These are phyloP conservation scores for Actias luna DNA, from an alignment of 2,888 invertebrate genomes.

Conservation along the genomic window DNA sequence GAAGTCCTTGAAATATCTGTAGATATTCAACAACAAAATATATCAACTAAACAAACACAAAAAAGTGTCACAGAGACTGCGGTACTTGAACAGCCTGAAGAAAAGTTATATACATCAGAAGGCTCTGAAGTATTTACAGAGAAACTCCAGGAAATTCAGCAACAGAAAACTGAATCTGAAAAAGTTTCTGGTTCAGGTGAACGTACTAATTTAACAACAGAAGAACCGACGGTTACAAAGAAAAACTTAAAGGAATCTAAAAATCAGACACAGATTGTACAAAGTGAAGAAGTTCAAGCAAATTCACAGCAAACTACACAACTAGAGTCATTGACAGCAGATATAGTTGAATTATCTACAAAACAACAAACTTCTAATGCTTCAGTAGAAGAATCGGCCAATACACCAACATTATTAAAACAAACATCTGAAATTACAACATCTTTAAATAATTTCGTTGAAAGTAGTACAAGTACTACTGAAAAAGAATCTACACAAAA, in stretches of 20 bases:
- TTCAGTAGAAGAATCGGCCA: conserved; percentile 15
- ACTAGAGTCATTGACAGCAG: background rate
- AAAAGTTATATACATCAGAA: conserved; percentile 21
- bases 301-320: background rate
- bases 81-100: conserved; percentile 16
- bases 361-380: conserved; percentile 21
- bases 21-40: background rate
- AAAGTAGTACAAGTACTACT: background rate
- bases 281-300: background rate
- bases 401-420: conserved; percentile 11
- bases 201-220: background rate
- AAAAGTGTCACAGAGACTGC: background rate
- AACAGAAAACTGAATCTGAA: background rate
- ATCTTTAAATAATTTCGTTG: background rate
- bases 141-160: background rate
- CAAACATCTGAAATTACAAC: background rate
- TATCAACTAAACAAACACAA: background rate
- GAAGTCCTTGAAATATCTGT: background rate
- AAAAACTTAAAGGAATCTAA: background rate
- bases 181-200: background rate
- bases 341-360: background rate
- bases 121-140: background rate
- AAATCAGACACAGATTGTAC: conserved; percentile 14
- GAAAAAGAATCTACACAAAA: background rate
- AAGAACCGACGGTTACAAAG: background rate